These are phyloP conservation scores for Pangasius djambal DNA, from an alignment of 2,797 vertebrate genomes.

Conservation along the genomic window DNA sequence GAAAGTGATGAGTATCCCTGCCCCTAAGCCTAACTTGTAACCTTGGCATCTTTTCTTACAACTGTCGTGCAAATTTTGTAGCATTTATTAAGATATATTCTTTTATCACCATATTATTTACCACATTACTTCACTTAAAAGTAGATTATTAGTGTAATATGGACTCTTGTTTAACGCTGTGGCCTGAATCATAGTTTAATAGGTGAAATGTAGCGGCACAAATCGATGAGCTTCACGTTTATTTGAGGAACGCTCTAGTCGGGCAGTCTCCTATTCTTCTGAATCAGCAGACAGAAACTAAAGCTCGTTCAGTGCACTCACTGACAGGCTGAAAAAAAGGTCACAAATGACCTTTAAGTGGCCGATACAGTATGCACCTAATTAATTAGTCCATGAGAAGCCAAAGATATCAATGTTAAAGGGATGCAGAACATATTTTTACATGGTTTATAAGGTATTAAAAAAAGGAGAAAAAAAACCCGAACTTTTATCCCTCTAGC, in stretches of 20 bases:
- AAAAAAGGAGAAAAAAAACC: background rate
- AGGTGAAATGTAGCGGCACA: slow-evolving; percentile 9
- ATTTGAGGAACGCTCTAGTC: slow-evolving; percentile 5
- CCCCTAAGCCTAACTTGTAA: too few relatives aligned
- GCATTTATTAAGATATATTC: background rate
- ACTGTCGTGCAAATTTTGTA: background rate
- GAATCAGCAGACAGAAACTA: slow-evolving; percentile 30
- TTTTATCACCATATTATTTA: background rate
- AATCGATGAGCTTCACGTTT: background rate
- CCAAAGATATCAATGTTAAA: slow-evolving; percentile 16
- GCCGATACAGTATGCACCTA: slow-evolving; percentile 19
- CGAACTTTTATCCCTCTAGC: too few relatives aligned
- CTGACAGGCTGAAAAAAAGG: background rate
- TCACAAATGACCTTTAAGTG: slow-evolving; percentile 38
- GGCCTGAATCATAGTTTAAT: background rate
- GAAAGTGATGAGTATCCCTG: background rate
- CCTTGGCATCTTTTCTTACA: background rate
- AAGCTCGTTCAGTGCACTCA: slow-evolving; percentile 16
- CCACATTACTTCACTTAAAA: background rate
- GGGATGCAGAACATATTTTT: slow-evolving; percentile 7
- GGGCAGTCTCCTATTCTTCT: slow-evolving; percentile 4
- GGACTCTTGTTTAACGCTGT: background rate
- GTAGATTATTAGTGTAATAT: background rate
- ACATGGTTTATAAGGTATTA: slow-evolving; percentile 10
- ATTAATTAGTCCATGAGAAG: slow-evolving; percentile 42